Evolutionary conservation across 2,797 vertebrate species (phyloP).

Genomic region (Hypotaenidia okinawae): DNA sequence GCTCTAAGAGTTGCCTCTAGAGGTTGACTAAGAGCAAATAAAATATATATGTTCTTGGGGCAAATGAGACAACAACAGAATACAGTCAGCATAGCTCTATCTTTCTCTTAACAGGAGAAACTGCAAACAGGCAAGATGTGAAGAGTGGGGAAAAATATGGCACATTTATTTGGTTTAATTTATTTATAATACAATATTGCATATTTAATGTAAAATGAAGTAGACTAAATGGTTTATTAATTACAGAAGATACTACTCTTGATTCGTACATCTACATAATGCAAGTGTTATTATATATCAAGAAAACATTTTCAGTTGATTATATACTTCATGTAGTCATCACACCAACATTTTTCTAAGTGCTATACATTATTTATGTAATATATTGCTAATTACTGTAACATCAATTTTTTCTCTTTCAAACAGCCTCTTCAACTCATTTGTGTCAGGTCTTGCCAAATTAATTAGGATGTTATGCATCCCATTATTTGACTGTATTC

Average conservation of each 20-base stretch:
- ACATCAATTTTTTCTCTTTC: conserved; percentile 17
- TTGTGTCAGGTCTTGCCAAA: conserved; percentile 34
- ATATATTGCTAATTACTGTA: conserved; percentile 27
- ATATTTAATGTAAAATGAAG: conserved; percentile 44
- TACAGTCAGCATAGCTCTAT: neutral
- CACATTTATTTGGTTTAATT: conserved; percentile 3
- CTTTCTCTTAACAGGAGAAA: neutral
- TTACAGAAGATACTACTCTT: neutral
- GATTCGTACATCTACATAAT: conserved; percentile 34
- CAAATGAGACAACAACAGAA: neutral
- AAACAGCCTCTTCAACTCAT: conserved; percentile 10
- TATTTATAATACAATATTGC: conserved; percentile 25
- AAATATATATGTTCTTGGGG: neutral
- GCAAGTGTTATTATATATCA: conserved; percentile 31
- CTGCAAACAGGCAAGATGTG: neutral
- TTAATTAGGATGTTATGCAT: neutral
- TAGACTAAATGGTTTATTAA: conserved; percentile 42
- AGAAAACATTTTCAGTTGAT: conserved; percentile 65
- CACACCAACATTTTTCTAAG: conserved; percentile 56
- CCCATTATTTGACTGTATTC: neutral
- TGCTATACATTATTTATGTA: conserved; percentile 64
- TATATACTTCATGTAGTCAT: conserved; percentile 49
- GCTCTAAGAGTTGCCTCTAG: neutral
- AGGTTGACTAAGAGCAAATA: neutral
- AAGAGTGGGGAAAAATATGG: neutral